These are phyloP conservation scores for Oostethus manadensis DNA, from an alignment of 2,113 vertebrate genomes.

Conservation along the genomic window DNA sequence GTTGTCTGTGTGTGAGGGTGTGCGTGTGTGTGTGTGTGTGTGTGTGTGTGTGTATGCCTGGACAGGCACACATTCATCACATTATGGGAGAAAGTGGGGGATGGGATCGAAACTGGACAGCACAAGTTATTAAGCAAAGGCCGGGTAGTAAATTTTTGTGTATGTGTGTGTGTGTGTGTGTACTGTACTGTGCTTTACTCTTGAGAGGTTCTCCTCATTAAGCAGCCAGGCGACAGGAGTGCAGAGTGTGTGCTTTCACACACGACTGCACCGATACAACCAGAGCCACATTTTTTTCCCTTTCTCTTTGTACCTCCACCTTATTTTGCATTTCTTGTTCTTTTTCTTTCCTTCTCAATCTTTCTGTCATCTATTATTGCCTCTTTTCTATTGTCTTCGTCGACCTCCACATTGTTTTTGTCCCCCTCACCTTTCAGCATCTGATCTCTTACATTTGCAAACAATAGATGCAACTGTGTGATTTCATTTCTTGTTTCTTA, in stretches of 20 bases:
- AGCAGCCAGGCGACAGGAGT: conserved; percentile 64
- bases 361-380: conserved; percentile 2
- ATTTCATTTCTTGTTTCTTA: background rate
- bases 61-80: conserved; percentile 57
- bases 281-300: conserved; percentile 33
- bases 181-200: conserved; percentile 21
- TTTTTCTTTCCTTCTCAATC: background rate
- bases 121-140: conserved; percentile 72
- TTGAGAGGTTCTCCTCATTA: conserved; percentile 69
- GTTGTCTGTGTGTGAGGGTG: conserved; percentile 18
- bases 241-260: conserved; percentile 71
- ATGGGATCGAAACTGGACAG: conserved; percentile 54
- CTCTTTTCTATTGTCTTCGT: conserved; percentile 1
- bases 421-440: conserved; percentile 9
- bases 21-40: conserved; percentile 24
- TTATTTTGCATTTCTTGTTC: background rate
- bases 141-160: conserved; percentile 56
- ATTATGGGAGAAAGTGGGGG: conserved; percentile 55
- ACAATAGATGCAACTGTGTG: conserved; percentile 1
- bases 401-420: conserved; percentile 16
- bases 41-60: conserved; percentile 31
- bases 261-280: conserved; percentile 62
- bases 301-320: conserved; percentile 8
- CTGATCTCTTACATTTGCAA: conserved; percentile 6
- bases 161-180: conserved; percentile 13